Percentiles rank a stretch among this genome's conserved stretches.
Evolutionary conservation across 2,797 vertebrate species (phyloP).

Genomic region (Sebastes umbrosus): DNA sequence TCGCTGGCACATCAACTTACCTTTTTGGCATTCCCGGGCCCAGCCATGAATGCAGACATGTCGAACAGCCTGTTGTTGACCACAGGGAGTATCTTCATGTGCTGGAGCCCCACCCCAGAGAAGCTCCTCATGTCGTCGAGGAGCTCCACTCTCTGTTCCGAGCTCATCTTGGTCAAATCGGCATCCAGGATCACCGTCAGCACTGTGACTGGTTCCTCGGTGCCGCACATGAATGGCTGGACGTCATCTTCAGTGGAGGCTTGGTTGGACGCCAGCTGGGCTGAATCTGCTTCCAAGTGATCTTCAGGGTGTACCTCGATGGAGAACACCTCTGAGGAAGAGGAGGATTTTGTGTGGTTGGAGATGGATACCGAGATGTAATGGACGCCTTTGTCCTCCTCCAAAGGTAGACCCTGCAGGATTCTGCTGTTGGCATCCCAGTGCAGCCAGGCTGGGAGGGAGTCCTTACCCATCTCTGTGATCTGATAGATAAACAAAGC

Average conservation of each 20-base stretch:
- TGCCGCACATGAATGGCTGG: constrained; percentile 82
- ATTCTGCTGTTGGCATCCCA: constrained; percentile 85
- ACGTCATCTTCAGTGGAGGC: constrained; percentile 53
- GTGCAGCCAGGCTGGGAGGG: constrained; percentile 91
- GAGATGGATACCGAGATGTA: constrained; percentile 89
- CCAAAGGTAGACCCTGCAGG: constrained; percentile 92
- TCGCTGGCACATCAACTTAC: constrained; percentile 64
- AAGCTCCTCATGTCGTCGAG: constrained; percentile 91
- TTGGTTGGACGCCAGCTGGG: constrained; percentile 75
- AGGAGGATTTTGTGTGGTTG: constrained; percentile 80
- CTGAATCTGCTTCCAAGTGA: constrained; percentile 84
- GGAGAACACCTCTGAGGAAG: constrained; percentile 88
- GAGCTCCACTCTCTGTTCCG: constrained; percentile 89
- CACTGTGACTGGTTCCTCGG: constrained; percentile 91
- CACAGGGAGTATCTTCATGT: constrained; percentile 96
- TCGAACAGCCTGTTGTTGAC: constrained; percentile 98
- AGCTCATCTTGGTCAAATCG: constrained; percentile 96
- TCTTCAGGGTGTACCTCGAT: constrained; percentile 95
- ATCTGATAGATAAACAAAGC: constrained; percentile 77
- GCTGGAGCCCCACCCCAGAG: constrained; percentile 88
- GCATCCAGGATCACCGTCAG: constrained; percentile 97
- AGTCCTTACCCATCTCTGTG: constrained; percentile 88
- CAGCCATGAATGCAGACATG: constrained; percentile 99
- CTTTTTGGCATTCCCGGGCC: constrained; percentile 97
- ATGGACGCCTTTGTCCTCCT: constrained; percentile 93